phyloP scores from a whole-genome alignment of 1,140 invertebrate species.

The Drosophila parvula region DNA sequence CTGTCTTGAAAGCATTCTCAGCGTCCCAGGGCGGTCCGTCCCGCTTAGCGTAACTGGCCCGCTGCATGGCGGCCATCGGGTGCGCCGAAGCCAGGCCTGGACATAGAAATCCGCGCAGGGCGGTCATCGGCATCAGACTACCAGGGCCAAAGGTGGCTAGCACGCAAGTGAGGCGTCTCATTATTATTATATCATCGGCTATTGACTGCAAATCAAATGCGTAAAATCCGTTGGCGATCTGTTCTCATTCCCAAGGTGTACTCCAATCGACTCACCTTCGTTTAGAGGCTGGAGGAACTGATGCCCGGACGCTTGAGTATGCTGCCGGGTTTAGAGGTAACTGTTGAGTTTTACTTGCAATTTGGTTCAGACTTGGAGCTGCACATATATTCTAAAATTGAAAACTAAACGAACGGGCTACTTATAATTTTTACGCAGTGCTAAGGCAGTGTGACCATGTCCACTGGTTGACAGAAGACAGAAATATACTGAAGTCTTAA shows the following conservation, averaged over 20 bases:
- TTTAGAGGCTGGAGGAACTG: slow-evolving; percentile 4
- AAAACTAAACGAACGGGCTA: slow-evolving; percentile 1
- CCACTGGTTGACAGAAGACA: background rate
- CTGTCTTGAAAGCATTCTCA: slow-evolving; percentile 67
- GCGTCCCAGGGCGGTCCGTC: slow-evolving; percentile 68
- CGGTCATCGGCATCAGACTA: background rate
- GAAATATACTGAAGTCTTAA: background rate
- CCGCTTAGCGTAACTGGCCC: slow-evolving; percentile 68
- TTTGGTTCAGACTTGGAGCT: slow-evolving; percentile 16
- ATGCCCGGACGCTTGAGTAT: background rate
- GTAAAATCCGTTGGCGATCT: slow-evolving; percentile 47
- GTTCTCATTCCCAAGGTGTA: background rate
- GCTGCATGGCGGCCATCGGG: background rate
- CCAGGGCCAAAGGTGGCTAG: slow-evolving; percentile 9
- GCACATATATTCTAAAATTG: background rate
- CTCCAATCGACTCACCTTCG: slow-evolving; percentile 7
- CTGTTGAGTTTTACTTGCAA: slow-evolving; percentile 11
- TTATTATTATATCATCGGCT: slow-evolving; percentile 58
- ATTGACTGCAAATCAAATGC: slow-evolving; percentile 34
- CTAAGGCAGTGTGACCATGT: slow-evolving; percentile 2
- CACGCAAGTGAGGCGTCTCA: slow-evolving; percentile 46
- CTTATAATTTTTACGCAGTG: slow-evolving; percentile 6
- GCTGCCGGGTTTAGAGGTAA: background rate
- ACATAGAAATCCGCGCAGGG: slow-evolving; percentile 4
- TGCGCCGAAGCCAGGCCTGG: background rate